Base-by-base conservation (phyloP, 2,113 vertebrate genomes). In the Crotalus viridis region DNA sequence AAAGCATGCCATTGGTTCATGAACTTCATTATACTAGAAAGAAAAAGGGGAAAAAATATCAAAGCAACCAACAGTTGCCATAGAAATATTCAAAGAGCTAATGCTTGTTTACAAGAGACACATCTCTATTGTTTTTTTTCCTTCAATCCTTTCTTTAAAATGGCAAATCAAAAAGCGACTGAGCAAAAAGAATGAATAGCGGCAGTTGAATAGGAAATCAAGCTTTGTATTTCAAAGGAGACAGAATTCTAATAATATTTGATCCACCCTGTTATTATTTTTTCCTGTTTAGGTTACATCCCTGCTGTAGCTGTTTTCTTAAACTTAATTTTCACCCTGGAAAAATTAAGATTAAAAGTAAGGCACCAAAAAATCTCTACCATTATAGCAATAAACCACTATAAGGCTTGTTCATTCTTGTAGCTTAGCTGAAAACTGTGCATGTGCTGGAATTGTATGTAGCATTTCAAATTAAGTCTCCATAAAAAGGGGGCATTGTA, bases 101-200 rank as follows among this genome's bases (percentile, higher is more conserved):
- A 98, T 97, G 98, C 98, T 98, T 98, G 98, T 98, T 98, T 98
- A 98, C 97, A 98, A 98, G 98, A 98, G 98, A 98, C 97, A 98
- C 98, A 97, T 98, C 98, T 97, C 97, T 97, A 98, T 97, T 97
- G 97, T 69, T 97, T 96, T 92, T 92, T 59, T 39, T 86, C 97
- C 97, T 97, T 96, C 95, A 97, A 97, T 96, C 96, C 97, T 97
- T 97, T 98, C 97, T 96, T 92, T 96, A 97, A 97, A 97, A 98
- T 95, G 97, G 97, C 98, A 98, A 98, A 98, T 97, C 97, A 98
- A 96, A 97, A 97, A 98, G 97, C 97, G 97, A 97, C 90, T 94
- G 97, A 97, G 97, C 97, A 95, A 96, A 98, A 97, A 97, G 97
- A 96, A 97, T 96, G 97, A 97, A 97, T 89, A 97, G 96, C 97